Conservation (phyloP, 2,888 invertebrate genomes). For the Hesperia comma region DNA sequence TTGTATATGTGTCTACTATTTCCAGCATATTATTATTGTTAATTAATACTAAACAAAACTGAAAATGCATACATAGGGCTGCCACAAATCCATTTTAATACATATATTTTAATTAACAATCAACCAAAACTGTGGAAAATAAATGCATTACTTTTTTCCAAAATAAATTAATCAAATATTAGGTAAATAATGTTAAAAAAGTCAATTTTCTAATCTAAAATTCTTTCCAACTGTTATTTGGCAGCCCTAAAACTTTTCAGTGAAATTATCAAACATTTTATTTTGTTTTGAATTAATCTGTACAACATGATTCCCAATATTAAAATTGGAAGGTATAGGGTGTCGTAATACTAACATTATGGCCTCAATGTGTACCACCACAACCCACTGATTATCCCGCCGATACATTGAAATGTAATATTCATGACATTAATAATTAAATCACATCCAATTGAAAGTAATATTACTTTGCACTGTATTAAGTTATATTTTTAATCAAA, state of each 20-base stretch:
- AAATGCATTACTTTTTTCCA: conserved; percentile 25
- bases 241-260: conserved; percentile 17
- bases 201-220: background rate
- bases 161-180: background rate
- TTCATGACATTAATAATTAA: conserved; percentile 38
- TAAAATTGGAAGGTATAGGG: conserved; percentile 45
- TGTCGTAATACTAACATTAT: conserved; percentile 54
- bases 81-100: background rate
- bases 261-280: conserved; percentile 13
- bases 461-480: too few relatives aligned
- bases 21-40: conserved; percentile 6
- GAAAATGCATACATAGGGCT: conserved; percentile 22
- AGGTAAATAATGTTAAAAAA: background rate
- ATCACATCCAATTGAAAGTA: background rate
- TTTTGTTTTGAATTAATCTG: conserved; percentile 7
- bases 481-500: background rate
- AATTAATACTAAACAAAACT: conserved; percentile 10
- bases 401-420: conserved; percentile 45
- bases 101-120: background rate
- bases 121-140: background rate
- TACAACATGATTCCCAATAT: conserved; percentile 17
- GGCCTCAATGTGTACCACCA: conserved; percentile 69
- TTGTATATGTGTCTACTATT: conserved; percentile 30
- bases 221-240: background rate
- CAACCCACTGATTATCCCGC: conserved; percentile 57